Evolutionary conservation across 2,888 invertebrate species (phyloP), one percentile per base, ranked within the genome.

Genomic region (Drosophila longiperda): DNA sequence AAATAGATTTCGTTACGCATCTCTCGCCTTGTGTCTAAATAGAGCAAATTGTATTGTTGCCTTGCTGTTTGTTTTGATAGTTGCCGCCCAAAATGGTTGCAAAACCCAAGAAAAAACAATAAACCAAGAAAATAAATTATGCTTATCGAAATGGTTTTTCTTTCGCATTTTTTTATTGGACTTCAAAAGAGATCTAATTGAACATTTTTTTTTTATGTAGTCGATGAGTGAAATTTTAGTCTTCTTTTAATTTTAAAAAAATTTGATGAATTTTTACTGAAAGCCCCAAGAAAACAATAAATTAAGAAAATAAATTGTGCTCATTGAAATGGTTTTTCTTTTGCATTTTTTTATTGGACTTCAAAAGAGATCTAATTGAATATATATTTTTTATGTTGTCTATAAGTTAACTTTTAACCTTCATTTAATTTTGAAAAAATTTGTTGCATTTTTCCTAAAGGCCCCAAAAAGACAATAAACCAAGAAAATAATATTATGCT

Each of bases 1-100:
- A 87, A 89, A 87, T 82, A 89, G 62, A 42, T 85, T 87, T 82
- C 74, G 87, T 20, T 66, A 73, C 76, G 89, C 89, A 69, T 65
- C 68, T 85, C 81, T 52, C 36, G 50, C 49, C 40, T 67, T 78
- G 65, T 67, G 29, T 68, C 23, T 63, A 73, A 66, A 23, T 77
- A 53, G 73, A 80, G 69, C 77, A 67, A 52, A 64, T 26, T 23
- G 23, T 12, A 23, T 29, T 36, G 32, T 32, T 32, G 20, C n/a
- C 11, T 5, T 12, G 34, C 45, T 45, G 50, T 71, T 68, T 74
- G 72, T 83, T 83, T 87, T 87, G 84, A 83, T 77, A 73, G 71
- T 66, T 62, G 82, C 85, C 83, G 82, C 61, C 74, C 49, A 26
- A 52, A 33, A 29, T 5, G 29, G 29, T 6, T 29, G 61, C 62